Percentiles rank a stretch among this genome's conserved stretches.
These are phyloP conservation scores for Tupiocoris notatus DNA, from an alignment of 2,888 invertebrate genomes.

Conservation along the genomic window DNA sequence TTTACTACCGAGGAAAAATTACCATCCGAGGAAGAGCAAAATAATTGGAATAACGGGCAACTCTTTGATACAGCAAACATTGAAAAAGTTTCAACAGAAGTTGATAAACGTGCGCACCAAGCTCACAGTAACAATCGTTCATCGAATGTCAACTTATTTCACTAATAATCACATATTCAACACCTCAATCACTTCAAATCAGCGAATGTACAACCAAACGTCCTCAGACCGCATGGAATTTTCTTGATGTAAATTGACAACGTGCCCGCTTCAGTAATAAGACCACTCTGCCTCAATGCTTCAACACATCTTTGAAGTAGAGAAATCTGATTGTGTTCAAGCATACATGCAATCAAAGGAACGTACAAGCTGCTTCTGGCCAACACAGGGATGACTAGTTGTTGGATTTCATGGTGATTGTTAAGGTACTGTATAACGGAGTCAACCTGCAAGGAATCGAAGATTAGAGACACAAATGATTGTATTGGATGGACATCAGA, in stretches of 20 bases:
- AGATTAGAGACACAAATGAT: no score
- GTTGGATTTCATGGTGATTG: not conserved
- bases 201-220: not conserved
- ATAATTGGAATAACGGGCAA: no score
- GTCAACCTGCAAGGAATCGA: slow-evolving; percentile 3
- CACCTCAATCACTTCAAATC: no score
- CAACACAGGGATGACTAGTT: not conserved
- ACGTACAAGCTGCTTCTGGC: not conserved
- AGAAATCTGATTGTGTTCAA: not conserved
- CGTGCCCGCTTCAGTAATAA: slow-evolving; percentile 17
- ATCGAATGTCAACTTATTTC: no score
- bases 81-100: no score
- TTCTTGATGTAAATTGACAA: not conserved
- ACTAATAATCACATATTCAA: no score
- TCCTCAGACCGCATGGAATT: slow-evolving; percentile 9
- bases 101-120: no score
- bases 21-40: no score
- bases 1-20: no score
- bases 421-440: not conserved
- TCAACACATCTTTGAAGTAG: not conserved
- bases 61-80: no score
- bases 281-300: not conserved
- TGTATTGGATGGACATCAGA: no score
- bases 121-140: no score
- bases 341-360: not conserved